Base-by-base conservation (phyloP, 2,113 vertebrate species). In the Danionella cerebrum region DNA sequence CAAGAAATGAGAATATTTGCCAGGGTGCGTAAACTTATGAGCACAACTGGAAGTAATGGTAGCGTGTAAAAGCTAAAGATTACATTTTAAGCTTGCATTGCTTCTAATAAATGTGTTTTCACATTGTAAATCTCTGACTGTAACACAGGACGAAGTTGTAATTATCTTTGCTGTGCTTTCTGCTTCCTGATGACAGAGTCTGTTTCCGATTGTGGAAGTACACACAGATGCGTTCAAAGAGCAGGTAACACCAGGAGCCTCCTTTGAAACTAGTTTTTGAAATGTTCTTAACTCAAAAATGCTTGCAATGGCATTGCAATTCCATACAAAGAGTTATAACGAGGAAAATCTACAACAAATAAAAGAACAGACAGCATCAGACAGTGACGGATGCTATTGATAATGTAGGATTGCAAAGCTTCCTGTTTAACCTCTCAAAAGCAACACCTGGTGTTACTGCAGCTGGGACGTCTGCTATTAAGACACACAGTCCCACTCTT, bases 371-470 rank as follows among this genome's bases (percentile, higher is more conserved):
- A 41, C 38, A 6, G 29, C 65, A 69, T 55, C 45, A 79, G 76
- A 69, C 16, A 78, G 68, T 76, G 76, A 83, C 77, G 36, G 25
- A 74, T 62, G 76, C 78, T 78, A 73, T 74, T 73, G 82, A 84
- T 87, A 80, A 85, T 72, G 62, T 57, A 79, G 73, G 78, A 78
- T 73, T 42, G 72, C 73, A 51, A 24, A 39, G 41, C 67, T 52
- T 60, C 67, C 44, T 42, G 35, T 8, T 6, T 33, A 47, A 41
- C 16, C 44, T 6, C 24, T 27, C 33, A 31, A 21, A 14, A 42
- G 8, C 31, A 52, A 16, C 67, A 69, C 45, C 54, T 52, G 45
- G 44, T 69, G 48, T 35, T 66, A 8, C 19, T 35, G 24, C 29
- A 55, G 25, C 36, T 47, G 27, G 31, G 6, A 22, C 18, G 27